Conservation (phyloP, 2,797 vertebrate species). For the Halcyon badia region DNA sequence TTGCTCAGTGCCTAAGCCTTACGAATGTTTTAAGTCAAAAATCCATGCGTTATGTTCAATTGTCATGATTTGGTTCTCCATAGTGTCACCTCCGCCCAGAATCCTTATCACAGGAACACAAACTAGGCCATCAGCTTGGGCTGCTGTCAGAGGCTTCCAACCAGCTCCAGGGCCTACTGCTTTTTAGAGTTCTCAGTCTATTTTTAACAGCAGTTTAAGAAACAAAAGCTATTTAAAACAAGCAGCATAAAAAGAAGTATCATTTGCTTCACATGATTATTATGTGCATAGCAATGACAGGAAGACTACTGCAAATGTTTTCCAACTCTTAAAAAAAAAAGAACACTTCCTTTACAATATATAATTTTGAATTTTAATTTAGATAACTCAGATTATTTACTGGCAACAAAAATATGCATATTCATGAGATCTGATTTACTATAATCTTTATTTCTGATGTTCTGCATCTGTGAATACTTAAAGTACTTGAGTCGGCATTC, state of each 20-base stretch:
- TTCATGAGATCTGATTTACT: conserved; percentile 78
- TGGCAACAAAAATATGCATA: conserved; percentile 77
- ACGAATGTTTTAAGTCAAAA: neutral
- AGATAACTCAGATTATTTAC: conserved; percentile 75
- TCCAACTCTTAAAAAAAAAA: conserved; percentile 64
- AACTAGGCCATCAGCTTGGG: neutral
- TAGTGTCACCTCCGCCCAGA: rapidly evolving
- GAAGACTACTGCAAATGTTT: conserved; percentile 76
- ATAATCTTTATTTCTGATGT: conserved; percentile 73
- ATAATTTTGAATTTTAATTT: conserved; percentile 79
- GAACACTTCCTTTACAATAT: conserved; percentile 68
- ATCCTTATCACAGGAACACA: neutral
- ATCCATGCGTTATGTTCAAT: neutral
- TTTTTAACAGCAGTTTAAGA: conserved; percentile 66
- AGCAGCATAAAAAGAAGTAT: conserved; percentile 61
- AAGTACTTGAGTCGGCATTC: conserved; percentile 58
- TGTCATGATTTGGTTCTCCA: neutral
- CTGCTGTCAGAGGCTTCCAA: neutral
- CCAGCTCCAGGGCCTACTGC: neutral
- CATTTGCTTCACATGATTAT: conserved; percentile 67
- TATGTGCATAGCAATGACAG: conserved; percentile 70
- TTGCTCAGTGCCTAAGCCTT: neutral
- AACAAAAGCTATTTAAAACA: conserved; percentile 69
- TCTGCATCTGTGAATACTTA: conserved; percentile 70
- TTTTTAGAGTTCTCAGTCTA: conserved; percentile 48